These are phyloP conservation scores for Adelphocoris suturalis DNA, from an alignment of 2,888 invertebrate species.

Conservation along the genomic window DNA sequence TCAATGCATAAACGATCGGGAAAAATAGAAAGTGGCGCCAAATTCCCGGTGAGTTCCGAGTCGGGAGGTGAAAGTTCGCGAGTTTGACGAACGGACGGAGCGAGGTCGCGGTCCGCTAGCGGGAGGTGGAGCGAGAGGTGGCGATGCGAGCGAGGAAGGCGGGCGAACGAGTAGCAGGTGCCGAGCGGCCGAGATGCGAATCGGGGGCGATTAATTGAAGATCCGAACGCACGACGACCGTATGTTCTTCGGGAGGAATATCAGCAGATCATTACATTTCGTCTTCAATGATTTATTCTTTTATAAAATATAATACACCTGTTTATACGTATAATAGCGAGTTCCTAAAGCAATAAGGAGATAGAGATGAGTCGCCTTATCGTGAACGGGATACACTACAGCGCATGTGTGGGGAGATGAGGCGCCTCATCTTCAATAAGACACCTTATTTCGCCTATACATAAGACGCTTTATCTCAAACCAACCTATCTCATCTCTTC, in stretches of 20 bases:
- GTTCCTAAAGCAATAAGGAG: too few species aligned
- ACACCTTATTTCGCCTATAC: too few species aligned
- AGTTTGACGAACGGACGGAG: background rate
- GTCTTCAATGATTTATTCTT: too few species aligned
- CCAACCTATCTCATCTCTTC: too few species aligned
- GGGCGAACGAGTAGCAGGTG: background rate
- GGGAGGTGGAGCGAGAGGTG: background rate
- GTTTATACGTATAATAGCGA: too few species aligned
- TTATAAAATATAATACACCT: too few species aligned
- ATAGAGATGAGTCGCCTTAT: too few species aligned
- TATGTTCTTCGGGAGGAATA: background rate
- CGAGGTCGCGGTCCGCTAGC: background rate
- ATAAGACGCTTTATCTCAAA: too few species aligned
- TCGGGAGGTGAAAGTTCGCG: slow-evolving; percentile 19
- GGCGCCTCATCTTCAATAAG: too few species aligned
- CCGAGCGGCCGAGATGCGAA: background rate
- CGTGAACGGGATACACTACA: too few species aligned
- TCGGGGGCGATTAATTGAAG: background rate
- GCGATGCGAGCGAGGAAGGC: background rate
- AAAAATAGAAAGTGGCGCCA: slow-evolving; percentile 38
- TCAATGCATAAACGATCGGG: slow-evolving; percentile 32
- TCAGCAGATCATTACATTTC: too few species aligned
- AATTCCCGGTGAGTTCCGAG: background rate
- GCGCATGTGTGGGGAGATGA: too few species aligned
- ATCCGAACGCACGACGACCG: background rate